Conservation (phyloP, 1,140 invertebrate species). For the Cyrtorhinus lividipennis region DNA sequence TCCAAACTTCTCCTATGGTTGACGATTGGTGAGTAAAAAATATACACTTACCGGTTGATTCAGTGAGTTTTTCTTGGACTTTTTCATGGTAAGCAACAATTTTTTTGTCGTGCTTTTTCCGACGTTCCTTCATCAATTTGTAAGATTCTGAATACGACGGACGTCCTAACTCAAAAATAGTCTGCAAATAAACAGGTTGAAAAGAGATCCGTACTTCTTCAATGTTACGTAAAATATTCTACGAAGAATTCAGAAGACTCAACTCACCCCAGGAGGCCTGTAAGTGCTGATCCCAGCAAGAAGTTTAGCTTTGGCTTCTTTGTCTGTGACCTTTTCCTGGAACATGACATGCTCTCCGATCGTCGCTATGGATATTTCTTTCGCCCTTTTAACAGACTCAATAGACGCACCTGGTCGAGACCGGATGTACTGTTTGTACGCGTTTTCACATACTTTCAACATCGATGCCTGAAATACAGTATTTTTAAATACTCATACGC, state of each 20-base stretch:
- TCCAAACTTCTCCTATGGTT: too few species aligned
- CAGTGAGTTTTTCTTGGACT: constrained; percentile 29
- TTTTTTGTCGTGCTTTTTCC: constrained; percentile 22
- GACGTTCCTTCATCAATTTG: constrained; percentile 25
- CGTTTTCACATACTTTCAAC: constrained; percentile 65
- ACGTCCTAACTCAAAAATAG: constrained; percentile 82
- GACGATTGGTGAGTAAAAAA: too few species aligned
- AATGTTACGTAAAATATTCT: too few species aligned
- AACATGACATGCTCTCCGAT: constrained; percentile 39
- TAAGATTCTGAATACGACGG: constrained; percentile 50
- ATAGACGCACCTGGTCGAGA: constrained; percentile 72
- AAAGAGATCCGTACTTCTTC: too few species aligned
- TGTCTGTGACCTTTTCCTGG: constrained; percentile 27
- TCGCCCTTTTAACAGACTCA: constrained; percentile 77
- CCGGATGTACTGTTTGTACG: constrained; percentile 75
- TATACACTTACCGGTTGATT: constrained; percentile 16
- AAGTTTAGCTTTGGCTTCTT: constrained; percentile 31
- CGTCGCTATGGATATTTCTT: constrained; percentile 38
- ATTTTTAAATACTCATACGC: too few species aligned
- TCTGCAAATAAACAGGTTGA: constrained; percentile 62
- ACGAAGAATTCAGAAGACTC: too few species aligned
- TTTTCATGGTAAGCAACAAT: constrained; percentile 29
- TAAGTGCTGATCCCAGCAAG: constrained; percentile 69
- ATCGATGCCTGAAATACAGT: constrained; percentile 5
- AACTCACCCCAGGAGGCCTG: constrained; percentile 55